A percentile compares a stretch with the other conserved stretches of the same genome.
Evolutionary conservation across 2,113 vertebrate genomes (phyloP).

Genomic region (Capra hircus): DNA sequence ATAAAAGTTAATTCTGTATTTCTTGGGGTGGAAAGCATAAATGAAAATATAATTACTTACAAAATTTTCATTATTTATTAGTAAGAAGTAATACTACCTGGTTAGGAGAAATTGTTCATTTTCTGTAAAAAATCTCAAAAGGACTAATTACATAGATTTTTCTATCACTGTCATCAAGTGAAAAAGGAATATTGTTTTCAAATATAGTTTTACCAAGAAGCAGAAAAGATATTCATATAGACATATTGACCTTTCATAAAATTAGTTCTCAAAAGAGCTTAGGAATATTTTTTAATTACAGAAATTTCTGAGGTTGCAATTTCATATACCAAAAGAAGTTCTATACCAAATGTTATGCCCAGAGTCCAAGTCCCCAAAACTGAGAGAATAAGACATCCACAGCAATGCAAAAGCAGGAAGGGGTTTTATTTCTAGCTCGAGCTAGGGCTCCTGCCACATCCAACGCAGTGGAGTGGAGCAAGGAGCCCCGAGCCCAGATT

Average conservation of each 20-base stretch:
- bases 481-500: too few species aligned
- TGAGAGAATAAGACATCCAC: too few species aligned
- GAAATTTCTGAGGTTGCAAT: not conserved
- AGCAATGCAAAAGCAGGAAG: too few species aligned
- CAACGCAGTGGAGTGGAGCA: too few species aligned
- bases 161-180: not conserved
- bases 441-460: too few species aligned
- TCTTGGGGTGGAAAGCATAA: not conserved
- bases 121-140: not conserved
- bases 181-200: not conserved
- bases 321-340: not conserved
- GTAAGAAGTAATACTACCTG: not conserved
- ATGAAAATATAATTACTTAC: not conserved
- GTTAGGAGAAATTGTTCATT: not conserved
- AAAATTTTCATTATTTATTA: slow-evolving; percentile 14
- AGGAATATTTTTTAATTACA: not conserved
- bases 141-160: not conserved
- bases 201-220: not conserved
- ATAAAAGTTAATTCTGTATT: slow-evolving; percentile 13
- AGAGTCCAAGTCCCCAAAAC: too few species aligned
- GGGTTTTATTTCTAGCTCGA: too few species aligned
- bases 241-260: not conserved
- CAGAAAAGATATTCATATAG: not conserved
- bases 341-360: too few species aligned
- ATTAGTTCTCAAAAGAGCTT: not conserved